phyloP scores from a whole-genome alignment of 1,140 invertebrate genomes.

The Rhyacophila brunnea region DNA sequence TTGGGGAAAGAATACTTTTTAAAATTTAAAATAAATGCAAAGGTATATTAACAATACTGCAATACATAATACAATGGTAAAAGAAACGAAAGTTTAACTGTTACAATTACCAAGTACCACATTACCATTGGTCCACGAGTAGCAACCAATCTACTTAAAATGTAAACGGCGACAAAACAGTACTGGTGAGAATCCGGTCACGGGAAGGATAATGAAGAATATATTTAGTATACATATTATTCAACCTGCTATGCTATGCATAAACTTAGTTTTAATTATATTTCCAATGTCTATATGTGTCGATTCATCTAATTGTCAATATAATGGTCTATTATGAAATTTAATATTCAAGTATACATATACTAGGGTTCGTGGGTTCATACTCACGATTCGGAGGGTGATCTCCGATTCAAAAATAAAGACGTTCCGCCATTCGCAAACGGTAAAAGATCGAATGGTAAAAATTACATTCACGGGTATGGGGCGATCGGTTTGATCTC shows the following conservation, averaged over 20 bases:
- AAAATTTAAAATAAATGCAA: too few species aligned
- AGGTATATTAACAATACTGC: too few species aligned
- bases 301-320: conserved; percentile 32
- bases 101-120: too few species aligned
- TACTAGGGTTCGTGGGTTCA: conserved; percentile 25
- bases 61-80: too few species aligned
- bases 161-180: neutral
- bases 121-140: neutral
- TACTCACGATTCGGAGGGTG: neutral
- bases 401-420: neutral
- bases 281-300: conserved; percentile 29
- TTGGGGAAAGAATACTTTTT: too few species aligned
- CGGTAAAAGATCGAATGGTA: neutral
- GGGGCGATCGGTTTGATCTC: too few species aligned
- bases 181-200: too few species aligned
- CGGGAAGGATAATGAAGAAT: conserved; percentile 11
- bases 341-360: conserved; percentile 34
- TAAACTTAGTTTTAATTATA: conserved; percentile 25
- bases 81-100: too few species aligned
- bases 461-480: too few species aligned
- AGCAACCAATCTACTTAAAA: too few species aligned
- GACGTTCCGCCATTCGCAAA: neutral
- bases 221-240: conserved; percentile 22
- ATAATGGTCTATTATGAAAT: conserved; percentile 31
- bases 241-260: conserved; percentile 22